Evolutionary conservation across 2,888 invertebrate species (phyloP), one percentile per base, ranked within the genome.

Genomic region (Drosophila mayaguana): DNA sequence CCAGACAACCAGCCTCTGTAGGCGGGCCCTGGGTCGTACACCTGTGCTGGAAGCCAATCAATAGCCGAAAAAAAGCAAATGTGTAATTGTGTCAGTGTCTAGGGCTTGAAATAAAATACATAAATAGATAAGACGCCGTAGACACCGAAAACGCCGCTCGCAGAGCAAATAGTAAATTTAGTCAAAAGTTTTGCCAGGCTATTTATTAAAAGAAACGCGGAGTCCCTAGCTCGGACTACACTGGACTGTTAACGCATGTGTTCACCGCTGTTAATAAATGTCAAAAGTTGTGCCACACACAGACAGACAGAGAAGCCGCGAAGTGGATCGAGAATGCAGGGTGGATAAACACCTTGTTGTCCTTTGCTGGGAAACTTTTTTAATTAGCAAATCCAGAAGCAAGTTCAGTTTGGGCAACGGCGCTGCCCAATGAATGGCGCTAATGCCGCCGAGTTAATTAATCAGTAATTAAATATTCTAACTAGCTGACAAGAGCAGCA

Each of bases 381-480:
- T 86, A 86, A 86, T 86, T 86, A 86, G 74, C 78, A 85, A 72
- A 72, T 72, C 73, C 76, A 75, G 42, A 4, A 50, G 66, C 60
- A 67, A 76, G 80, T 72, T 81, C 80, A 76, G 67, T 64, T 66
- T 70, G 54, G 20, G 11, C 43, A 50, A 38, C 46, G 45, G 25
- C 51, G 53, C 11, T 62, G 61, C 50, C 53, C 57, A 71, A 70
- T 63, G 60, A 70, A 67, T 63, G 54, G 42, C 60, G 16, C 60
- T 40, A 28, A 40, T 63, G 55, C 61, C 46, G 59, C 57, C 67
- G 50, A 82, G 77, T 82, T 81, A 85, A 86, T 84, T 84, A 81
- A 86, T 85, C 82, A 87, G 80, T 80, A 79, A 84, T 85, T 82
- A 84, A 85, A 80, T 79, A 81, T 75, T 69, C 84, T 56, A 87